Evolutionary conservation across 2,888 invertebrate species (phyloP).

Genomic region (Conistra vaccinii): DNA sequence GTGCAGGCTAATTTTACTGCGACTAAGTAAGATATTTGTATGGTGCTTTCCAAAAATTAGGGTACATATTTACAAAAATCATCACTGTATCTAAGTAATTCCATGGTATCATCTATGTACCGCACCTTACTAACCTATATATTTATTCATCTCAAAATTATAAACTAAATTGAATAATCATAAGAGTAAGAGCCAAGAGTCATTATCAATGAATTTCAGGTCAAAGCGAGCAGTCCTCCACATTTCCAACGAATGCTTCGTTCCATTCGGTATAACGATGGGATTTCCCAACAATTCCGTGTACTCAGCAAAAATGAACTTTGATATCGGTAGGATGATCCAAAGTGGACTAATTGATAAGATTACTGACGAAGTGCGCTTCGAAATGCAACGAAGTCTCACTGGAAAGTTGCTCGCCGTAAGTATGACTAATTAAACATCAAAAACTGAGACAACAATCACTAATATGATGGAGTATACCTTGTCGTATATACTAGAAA

Average conservation of each 20-base stretch:
- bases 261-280: slow-evolving; percentile 93
- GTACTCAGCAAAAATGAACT: slow-evolving; percentile 91
- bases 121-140: not conserved
- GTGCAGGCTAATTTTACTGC: slow-evolving; percentile 93
- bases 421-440: slow-evolving; percentile 56
- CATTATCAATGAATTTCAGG: slow-evolving; percentile 69
- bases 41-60: too few relatives aligned
- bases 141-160: not conserved
- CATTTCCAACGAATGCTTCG: slow-evolving; percentile 94
- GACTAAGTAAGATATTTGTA: slow-evolving; percentile 75
- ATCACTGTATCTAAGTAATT: not conserved
- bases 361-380: slow-evolving; percentile 93
- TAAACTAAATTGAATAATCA: not conserved
- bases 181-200: not conserved
- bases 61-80: too few relatives aligned
- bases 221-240: slow-evolving; percentile 93
- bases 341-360: slow-evolving; percentile 93
- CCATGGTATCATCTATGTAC: too few relatives aligned
- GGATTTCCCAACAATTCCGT: slow-evolving; percentile 92
- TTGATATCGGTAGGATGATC: slow-evolving; percentile 91
- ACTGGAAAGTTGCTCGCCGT: slow-evolving; percentile 92
- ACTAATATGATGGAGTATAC: not conserved
- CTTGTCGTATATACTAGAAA: not conserved
- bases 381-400: slow-evolving; percentile 92
- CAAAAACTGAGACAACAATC: not conserved